Percentiles rank a stretch among this genome's conserved stretches.
Evolutionary conservation across 1,140 invertebrate genomes (phyloP).

Genomic region (Drosophila pseudoobscura): DNA sequence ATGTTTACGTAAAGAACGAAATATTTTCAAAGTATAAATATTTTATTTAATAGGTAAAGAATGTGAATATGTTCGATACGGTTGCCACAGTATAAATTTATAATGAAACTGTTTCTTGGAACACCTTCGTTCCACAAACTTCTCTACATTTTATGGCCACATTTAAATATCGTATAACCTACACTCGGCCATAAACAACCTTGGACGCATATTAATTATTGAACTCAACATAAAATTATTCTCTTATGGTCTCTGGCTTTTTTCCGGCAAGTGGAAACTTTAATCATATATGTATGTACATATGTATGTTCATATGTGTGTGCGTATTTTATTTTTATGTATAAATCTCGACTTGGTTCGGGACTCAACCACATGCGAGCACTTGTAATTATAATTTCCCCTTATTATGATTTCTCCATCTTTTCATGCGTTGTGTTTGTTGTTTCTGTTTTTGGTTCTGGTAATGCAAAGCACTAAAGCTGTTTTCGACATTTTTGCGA

Average conservation of each 20-base stretch:
- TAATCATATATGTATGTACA: slow-evolving; percentile 24
- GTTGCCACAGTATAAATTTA: too few species aligned
- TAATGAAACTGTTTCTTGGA: neutral
- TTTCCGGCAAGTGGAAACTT: slow-evolving; percentile 44
- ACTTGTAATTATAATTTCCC: slow-evolving; percentile 78
- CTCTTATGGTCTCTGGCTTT: slow-evolving; percentile 2
- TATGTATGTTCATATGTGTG: too few species aligned
- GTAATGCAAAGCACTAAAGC: slow-evolving; percentile 74
- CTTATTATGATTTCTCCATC: slow-evolving; percentile 62
- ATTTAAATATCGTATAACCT: slow-evolving; percentile 67
- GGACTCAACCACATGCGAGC: slow-evolving; percentile 57
- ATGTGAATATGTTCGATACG: too few species aligned
- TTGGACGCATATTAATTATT: slow-evolving; percentile 70
- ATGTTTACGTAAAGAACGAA: neutral
- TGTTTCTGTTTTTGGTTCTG: slow-evolving; percentile 43
- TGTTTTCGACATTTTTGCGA: slow-evolving; percentile 80
- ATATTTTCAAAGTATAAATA: too few species aligned
- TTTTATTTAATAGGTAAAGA: too few species aligned
- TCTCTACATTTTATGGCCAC: slow-evolving; percentile 52
- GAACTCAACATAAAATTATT: slow-evolving; percentile 48
- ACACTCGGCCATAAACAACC: slow-evolving; percentile 68
- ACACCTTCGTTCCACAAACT: slow-evolving; percentile 23
- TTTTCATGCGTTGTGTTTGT: slow-evolving; percentile 25
- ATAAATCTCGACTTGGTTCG: slow-evolving; percentile 6
- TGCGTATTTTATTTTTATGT: too few species aligned